phyloP scores from a whole-genome alignment of 2,113 vertebrate genomes.

The Lepisosteus osseus region DNA sequence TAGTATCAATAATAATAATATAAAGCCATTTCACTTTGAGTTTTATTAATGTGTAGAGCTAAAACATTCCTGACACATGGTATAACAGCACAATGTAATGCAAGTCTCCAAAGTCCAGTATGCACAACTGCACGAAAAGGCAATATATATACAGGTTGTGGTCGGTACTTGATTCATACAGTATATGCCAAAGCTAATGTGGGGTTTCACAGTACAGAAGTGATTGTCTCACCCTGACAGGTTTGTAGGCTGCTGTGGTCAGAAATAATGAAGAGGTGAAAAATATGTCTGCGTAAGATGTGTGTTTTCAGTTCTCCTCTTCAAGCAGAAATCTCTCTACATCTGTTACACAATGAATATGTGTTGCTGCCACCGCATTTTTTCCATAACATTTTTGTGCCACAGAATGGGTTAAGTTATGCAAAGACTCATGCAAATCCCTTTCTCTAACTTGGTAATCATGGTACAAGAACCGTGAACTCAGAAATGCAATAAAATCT shows the following conservation, averaged over 20 bases:
- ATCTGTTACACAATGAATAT: neutral
- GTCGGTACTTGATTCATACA: conserved; percentile 4
- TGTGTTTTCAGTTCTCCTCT: neutral
- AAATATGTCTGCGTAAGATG: neutral
- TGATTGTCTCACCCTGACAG: neutral
- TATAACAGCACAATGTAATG: too few species aligned
- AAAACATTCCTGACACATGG: too few species aligned
- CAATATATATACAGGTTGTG: neutral
- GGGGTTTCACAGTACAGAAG: conserved; percentile 7
- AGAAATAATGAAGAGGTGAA: neutral
- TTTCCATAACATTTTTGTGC: neutral
- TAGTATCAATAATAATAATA: neutral
- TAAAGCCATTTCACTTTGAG: too few species aligned
- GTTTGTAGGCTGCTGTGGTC: neutral
- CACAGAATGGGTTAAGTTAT: conserved; percentile 3
- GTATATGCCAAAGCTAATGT: conserved; percentile 17
- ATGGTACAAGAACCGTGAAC: conserved; percentile 12
- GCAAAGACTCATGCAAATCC: conserved; percentile 1
- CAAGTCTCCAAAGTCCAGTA: too few species aligned
- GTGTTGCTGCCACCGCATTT: neutral
- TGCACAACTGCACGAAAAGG: too few species aligned
- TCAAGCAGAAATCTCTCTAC: neutral
- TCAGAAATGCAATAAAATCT: conserved; percentile 55
- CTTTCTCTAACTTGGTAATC: conserved; percentile 6
- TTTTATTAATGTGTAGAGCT: too few species aligned